These are phyloP conservation scores for Synanthedon formicaeformis DNA, from an alignment of 2,888 invertebrate species.

Conservation along the genomic window DNA sequence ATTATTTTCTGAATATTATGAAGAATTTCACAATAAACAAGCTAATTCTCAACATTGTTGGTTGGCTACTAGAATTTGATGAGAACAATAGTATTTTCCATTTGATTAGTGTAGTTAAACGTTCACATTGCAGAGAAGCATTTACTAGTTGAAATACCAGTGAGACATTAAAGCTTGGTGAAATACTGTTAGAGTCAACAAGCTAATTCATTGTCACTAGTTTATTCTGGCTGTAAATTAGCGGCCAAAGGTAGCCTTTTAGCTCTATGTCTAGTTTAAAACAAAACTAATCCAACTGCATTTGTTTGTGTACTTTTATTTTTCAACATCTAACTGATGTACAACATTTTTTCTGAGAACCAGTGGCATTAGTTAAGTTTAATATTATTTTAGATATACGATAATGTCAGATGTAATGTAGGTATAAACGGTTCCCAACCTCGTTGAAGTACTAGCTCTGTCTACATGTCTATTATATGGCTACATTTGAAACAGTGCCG, in stretches of 20 bases:
- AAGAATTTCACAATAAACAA: too few relatives aligned
- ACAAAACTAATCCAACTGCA: too few relatives aligned
- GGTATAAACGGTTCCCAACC: too few relatives aligned
- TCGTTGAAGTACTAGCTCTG: too few relatives aligned
- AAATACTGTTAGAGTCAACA: neutral
- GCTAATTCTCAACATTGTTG: too few relatives aligned
- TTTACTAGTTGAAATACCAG: neutral
- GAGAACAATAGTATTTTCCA: neutral
- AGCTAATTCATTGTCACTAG: neutral
- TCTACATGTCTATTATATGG: neutral
- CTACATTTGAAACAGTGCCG: neutral
- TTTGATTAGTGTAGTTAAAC: neutral
- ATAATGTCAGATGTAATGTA: too few relatives aligned
- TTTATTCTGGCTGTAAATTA: neutral
- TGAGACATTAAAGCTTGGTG: neutral
- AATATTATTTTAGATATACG: too few relatives aligned
- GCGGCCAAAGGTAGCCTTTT: neutral
- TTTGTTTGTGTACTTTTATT: neutral
- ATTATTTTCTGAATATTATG: too few relatives aligned
- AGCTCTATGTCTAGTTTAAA: too few relatives aligned
- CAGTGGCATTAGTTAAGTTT: too few relatives aligned
- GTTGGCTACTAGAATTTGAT: neutral
- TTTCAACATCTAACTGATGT: too few relatives aligned
- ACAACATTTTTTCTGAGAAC: too few relatives aligned
- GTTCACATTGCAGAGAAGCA: neutral